phyloP scores from a whole-genome alignment of 2,113 vertebrate species.

The Siniperca knerii region DNA sequence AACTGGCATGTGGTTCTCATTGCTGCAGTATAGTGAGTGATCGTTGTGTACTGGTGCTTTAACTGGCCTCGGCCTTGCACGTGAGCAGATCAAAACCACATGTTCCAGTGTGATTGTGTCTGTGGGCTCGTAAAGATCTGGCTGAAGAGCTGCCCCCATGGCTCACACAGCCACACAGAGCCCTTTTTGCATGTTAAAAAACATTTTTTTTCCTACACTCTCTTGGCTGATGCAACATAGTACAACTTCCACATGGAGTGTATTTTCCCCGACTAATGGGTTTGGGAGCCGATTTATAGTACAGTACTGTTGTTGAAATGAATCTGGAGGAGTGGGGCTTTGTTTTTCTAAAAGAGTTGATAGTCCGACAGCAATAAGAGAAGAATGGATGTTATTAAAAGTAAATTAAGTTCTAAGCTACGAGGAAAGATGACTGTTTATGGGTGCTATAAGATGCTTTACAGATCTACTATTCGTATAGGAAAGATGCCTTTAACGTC shows the following conservation, averaged over 20 bases:
- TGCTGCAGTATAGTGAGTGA: constrained; percentile 67
- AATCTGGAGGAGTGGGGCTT: constrained; percentile 31
- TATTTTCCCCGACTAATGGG: constrained; percentile 72
- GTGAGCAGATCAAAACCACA: constrained; percentile 81
- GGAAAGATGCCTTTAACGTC: not conserved
- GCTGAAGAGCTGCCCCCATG: constrained; percentile 61
- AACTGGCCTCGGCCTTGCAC: constrained; percentile 68
- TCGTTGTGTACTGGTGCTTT: constrained; percentile 69
- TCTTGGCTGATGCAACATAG: constrained; percentile 72
- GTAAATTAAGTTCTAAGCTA: not conserved
- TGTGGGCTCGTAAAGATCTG: constrained; percentile 66
- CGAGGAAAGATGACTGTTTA: not conserved
- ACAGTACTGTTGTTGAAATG: constrained; percentile 55
- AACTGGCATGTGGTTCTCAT: constrained; percentile 75
- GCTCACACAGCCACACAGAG: constrained; percentile 61
- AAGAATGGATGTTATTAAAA: constrained; percentile 49
- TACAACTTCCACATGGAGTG: constrained; percentile 67
- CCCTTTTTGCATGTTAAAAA: constrained; percentile 68
- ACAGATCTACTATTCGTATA: constrained; percentile 6
- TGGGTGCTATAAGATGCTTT: constrained; percentile 24
- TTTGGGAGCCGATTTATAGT: constrained; percentile 64
- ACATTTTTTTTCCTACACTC: constrained; percentile 37
- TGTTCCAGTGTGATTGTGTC: constrained; percentile 76
- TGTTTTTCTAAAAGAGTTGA: constrained; percentile 42
- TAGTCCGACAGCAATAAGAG: constrained; percentile 23